Evolutionary conservation across 2,797 vertebrate genomes (phyloP).

Genomic region (Xenops minutus): DNA sequence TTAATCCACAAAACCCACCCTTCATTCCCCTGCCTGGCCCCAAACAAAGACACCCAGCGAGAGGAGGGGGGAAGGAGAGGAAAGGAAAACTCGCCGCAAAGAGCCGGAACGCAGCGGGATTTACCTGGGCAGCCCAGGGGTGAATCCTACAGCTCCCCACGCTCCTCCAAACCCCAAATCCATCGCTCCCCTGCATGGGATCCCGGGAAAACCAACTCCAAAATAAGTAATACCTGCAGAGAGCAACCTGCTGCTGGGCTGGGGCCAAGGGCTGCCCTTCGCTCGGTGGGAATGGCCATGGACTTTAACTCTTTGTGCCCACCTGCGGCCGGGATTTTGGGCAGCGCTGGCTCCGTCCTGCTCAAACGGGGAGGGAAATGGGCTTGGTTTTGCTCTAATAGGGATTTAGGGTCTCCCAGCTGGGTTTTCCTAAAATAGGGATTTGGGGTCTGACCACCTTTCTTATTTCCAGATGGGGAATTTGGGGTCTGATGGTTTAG

Average conservation of each 20-base stretch:
- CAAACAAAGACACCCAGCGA: background rate
- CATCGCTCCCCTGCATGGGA: background rate
- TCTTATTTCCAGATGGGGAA: fast-evolving
- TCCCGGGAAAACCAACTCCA: background rate
- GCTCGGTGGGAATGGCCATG: slow-evolving; percentile 22
- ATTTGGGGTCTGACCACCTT: background rate
- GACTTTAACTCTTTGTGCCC: slow-evolving; percentile 55
- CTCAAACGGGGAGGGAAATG: fast-evolving
- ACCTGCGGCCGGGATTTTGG: fast-evolving
- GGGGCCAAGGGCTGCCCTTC: slow-evolving; percentile 30
- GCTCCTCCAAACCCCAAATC: fast-evolving
- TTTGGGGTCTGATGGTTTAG: background rate
- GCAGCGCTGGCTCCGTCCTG: fast-evolving
- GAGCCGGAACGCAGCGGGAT: background rate
- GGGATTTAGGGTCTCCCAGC: fast-evolving
- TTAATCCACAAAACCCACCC: background rate
- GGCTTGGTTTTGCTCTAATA: fast-evolving
- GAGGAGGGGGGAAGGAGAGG: background rate
- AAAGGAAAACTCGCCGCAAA: background rate
- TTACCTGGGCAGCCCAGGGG: slow-evolving; percentile 8
- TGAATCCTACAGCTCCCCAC: background rate
- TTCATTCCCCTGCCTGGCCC: background rate
- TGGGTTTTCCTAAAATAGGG: background rate
- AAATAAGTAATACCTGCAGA: background rate
- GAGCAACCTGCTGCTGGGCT: slow-evolving; percentile 56